A percentile compares a stretch with the other conserved stretches of the same genome.
Evolutionary conservation across 2,888 invertebrate species (phyloP).

Genomic region (Microplitis deprimator): DNA sequence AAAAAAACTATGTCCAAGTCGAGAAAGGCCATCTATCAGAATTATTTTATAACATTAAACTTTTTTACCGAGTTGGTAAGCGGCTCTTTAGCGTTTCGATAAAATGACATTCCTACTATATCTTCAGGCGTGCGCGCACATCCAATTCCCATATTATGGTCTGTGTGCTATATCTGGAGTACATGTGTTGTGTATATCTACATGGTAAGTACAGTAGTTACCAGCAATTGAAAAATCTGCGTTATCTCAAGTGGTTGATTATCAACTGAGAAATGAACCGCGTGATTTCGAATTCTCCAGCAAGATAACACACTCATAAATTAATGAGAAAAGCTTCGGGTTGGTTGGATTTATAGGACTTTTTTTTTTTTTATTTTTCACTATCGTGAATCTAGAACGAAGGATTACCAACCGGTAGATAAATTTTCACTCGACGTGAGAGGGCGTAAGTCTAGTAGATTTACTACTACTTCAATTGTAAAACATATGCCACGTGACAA

Average conservation of each 20-base stretch:
- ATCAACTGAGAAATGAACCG: background rate
- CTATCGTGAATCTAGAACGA: background rate
- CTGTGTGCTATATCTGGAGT: background rate
- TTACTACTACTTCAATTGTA: constrained; percentile 26
- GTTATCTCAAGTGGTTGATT: constrained; percentile 1
- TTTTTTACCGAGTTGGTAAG: background rate
- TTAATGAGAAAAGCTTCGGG: background rate
- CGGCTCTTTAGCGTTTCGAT: background rate
- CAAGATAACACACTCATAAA: background rate
- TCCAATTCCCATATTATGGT: background rate
- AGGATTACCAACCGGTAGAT: constrained; percentile 41
- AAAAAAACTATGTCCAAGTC: no score
- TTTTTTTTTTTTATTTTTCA: background rate
- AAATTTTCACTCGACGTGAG: constrained; percentile 30
- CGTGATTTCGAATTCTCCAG: background rate
- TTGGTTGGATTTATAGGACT: background rate
- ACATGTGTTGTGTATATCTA: background rate
- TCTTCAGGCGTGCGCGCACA: background rate
- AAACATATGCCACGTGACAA: constrained; percentile 46
- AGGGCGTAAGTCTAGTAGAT: constrained; percentile 41
- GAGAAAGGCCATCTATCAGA: background rate
- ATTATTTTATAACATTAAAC: background rate
- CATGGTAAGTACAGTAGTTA: background rate
- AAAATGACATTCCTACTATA: background rate
- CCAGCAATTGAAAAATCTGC: constrained; percentile 1